Evolutionary conservation across 2,113 vertebrate genomes (phyloP), one percentile per base, ranked within the genome.

Genomic region (Myrmecobius fasciatus): DNA sequence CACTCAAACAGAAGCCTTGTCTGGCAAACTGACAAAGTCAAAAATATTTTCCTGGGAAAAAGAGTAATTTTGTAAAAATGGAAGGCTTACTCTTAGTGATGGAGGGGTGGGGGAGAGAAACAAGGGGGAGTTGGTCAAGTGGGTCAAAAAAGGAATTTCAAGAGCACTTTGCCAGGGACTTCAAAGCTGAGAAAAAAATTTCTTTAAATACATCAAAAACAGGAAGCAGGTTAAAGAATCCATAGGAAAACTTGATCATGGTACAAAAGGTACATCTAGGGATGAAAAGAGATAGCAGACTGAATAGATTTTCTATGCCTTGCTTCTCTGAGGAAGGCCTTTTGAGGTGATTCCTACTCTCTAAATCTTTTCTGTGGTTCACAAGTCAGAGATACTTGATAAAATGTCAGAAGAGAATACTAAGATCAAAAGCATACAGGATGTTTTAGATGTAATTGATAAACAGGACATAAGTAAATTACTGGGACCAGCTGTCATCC

Each of bases 231-330:
- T 11, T 43, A 52, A 60, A 54, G 53, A 92, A 26, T 17, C 36
- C 53, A 0, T 8, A 9, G 31, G 28, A 83, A 43, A n/a, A 83
- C 67, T 83, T 83, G 36, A 83, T 43, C 67, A 83, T 5, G 53
- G 3, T 28, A 2, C 49, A 36, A 46, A 31, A 48, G 49, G 43
- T 28, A 53, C 31, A n/a, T 6, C 4, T 52, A 14, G 47, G 0
- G 17, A 26, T 3, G 60, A 54, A 25, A 36, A 1, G 28, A 36
- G 0, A 43, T 0, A 0, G 67, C 0, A 0, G 3, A 0, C 8
- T 49, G 51, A 22, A 20, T 83, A 83, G 43, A 83, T 83, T 83
- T 7, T 83, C 67, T 24, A 24, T 43, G 67, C 67, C n/a, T 43
- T 5, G 43, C 67, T 83, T 83, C 67, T 83, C 67, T 83, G 67